Percentiles rank a stretch among this genome's conserved stretches.
Conservation (phyloP, 2,797 vertebrate species). For the Takifugu ocellatus region DNA sequence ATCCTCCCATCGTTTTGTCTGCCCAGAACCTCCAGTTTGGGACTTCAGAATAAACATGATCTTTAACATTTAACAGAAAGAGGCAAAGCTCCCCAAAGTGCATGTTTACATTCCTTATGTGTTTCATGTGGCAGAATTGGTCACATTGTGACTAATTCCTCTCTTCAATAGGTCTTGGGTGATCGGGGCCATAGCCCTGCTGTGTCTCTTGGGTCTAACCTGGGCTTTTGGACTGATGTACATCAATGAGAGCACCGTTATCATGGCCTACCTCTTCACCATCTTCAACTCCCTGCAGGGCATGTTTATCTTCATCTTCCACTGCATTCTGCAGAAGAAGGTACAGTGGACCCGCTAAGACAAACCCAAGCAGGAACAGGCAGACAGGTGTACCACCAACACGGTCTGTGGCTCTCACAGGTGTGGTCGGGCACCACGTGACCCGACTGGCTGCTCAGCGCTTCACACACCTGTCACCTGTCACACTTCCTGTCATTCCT, state of each 20-base stretch:
- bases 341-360: constrained; percentile 70
- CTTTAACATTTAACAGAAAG: constrained; percentile 34
- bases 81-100: constrained; percentile 5
- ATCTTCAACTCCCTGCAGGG: constrained; percentile 99
- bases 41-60: constrained; percentile 37
- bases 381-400: constrained; percentile 16
- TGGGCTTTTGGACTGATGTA: constrained; percentile 98
- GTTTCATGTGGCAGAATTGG: neutral
- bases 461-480: constrained; percentile 11
- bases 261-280: constrained; percentile 99
- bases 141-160: neutral
- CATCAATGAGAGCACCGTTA: constrained; percentile 94
- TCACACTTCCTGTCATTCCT: neutral
- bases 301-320: constrained; percentile 99
- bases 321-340: constrained; percentile 98
- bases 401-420: constrained; percentile 41
- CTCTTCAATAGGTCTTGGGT: constrained; percentile 87
- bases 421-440: constrained; percentile 43
- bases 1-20: constrained; percentile 44
- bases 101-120: neutral
- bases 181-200: constrained; percentile 92
- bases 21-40: constrained; percentile 34
- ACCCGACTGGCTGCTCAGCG: constrained; percentile 22
- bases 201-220: constrained; percentile 94
- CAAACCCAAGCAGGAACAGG: constrained; percentile 19